A percentile compares a stretch with the other conserved stretches of the same genome.
These are phyloP conservation scores for Parauchenoglanis punctatus DNA, from an alignment of 2,797 vertebrate species.

Conservation along the genomic window DNA sequence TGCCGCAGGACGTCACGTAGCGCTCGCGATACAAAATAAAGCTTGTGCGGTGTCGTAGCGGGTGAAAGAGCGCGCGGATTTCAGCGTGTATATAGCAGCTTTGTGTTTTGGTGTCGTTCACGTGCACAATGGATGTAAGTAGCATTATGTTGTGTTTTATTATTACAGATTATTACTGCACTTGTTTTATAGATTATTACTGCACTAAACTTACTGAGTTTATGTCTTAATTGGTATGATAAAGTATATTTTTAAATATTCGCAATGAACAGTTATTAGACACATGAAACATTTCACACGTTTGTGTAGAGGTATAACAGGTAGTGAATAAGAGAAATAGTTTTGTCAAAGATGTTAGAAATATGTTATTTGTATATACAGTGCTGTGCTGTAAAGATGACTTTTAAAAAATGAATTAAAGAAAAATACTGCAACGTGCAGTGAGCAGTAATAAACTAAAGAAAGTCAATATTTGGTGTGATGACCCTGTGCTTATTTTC, in stretches of 20 bases:
- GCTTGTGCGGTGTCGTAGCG: neutral
- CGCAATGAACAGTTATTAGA: neutral
- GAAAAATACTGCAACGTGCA: too few relatives aligned
- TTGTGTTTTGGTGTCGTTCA: too few relatives aligned
- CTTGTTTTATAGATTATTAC: neutral
- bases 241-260: neutral
- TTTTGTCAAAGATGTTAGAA: too few relatives aligned
- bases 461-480: too few relatives aligned
- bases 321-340: too few relatives aligned
- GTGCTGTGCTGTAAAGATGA: too few relatives aligned
- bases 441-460: too few relatives aligned
- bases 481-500: too few relatives aligned
- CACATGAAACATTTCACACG: neutral
- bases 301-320: neutral
- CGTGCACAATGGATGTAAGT: slow-evolving; percentile 19
- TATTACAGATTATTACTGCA: too few relatives aligned
- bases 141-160: neutral
- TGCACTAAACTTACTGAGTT: neutral
- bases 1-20: slow-evolving; percentile 22
- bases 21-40: slow-evolving; percentile 6
- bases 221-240: neutral
- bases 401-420: too few relatives aligned
- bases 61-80: neutral
- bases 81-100: neutral
- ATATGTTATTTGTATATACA: too few relatives aligned